Evolutionary conservation across 2,113 vertebrate genomes (phyloP), one percentile per base, ranked within the genome.

Genomic region (Lates calcarifer): DNA sequence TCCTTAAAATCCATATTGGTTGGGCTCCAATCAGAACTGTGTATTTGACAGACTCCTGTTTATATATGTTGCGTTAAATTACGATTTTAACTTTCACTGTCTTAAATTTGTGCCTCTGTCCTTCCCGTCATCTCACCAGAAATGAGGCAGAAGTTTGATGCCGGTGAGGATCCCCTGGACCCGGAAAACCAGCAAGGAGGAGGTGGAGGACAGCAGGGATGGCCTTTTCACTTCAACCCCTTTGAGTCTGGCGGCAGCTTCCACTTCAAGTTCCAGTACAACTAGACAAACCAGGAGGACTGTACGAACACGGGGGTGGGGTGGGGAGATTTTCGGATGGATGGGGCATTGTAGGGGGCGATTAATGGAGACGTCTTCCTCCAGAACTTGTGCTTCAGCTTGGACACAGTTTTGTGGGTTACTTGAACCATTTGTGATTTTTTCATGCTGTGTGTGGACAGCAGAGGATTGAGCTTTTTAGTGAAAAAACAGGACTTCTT

Each of bases 121-220:
- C 45, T 64, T 64, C 2, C 53, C 6, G 1, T 37, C 11, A 5
- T 68, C 14, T 51, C 18, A 3, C 6, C 87, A 96, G 96, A 96
- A 87, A 96, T 96, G 96, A 93, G 96, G 47, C 94, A 96, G 92
- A 96, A 96, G 87, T 96, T 96, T 5, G 96, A 96, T n/a, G 93
- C 93, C 0, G 96, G 96, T 0, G 96, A 96, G 56, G 96, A 96
- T 72, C 96, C 96, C 0, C 85, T 96, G 81, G 96, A 96, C 86
- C 96, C 96, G 0, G 96, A 96, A 67, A 96, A 89, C 78, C 95
- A 96, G 90, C 96, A 96, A 72, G 95, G 94, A 0, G 95, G 94
- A 0, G 94, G 93, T 0, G 94, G 95, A 5, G 93, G 94, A 12
- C 92, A 93, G 0, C 92, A 94, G 17, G 85, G 87, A 43, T 96